Evolutionary conservation across 2,113 vertebrate genomes (phyloP).

Genomic region (Sapayoa aenigma): DNA sequence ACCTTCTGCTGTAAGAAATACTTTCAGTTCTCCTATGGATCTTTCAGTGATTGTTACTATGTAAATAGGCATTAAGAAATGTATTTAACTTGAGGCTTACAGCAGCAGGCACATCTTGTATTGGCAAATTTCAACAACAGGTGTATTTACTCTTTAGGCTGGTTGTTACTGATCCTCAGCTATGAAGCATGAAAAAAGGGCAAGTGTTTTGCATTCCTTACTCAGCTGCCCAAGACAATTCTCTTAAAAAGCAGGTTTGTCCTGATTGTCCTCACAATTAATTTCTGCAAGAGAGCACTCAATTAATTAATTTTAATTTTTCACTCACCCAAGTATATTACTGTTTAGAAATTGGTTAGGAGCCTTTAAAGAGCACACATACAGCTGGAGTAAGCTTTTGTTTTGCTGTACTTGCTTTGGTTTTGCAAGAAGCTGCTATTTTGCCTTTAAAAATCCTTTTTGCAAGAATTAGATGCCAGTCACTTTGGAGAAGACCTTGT

Average conservation of each 20-base stretch:
- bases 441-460: neutral
- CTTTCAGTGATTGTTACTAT: neutral
- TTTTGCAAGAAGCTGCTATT: neutral
- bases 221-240: neutral
- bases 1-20: neutral
- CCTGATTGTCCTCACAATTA: constrained; percentile 18
- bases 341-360: neutral
- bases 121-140: constrained; percentile 18
- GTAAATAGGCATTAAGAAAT: constrained; percentile 8
- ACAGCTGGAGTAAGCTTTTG: neutral
- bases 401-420: neutral
- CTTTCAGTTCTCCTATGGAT: neutral
- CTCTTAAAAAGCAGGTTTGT: neutral
- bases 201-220: neutral
- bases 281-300: constrained; percentile 32
- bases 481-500: neutral
- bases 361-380: neutral
- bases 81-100: constrained; percentile 39
- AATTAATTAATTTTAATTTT: constrained; percentile 42
- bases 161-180: neutral
- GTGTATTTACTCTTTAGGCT: constrained; percentile 8
- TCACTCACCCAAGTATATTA: neutral
- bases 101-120: neutral
- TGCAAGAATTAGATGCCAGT: neutral
- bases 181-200: neutral